Percentiles rank a stretch among this genome's conserved stretches.
Evolutionary conservation across 2,888 invertebrate species (phyloP).

Genomic region (Agrilus biguttatus): DNA sequence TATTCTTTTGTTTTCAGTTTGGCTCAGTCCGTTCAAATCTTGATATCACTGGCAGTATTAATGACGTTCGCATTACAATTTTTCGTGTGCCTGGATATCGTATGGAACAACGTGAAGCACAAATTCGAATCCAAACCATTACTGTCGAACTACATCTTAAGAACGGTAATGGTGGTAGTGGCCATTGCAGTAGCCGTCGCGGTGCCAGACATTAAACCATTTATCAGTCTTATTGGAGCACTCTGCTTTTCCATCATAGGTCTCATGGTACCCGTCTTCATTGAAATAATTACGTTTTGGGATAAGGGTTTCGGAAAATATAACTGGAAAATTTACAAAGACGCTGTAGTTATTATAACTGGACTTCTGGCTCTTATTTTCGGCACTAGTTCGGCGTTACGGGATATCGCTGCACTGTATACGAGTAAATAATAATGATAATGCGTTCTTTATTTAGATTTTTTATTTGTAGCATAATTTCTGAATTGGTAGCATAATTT

Average conservation of each 20-base stretch:
- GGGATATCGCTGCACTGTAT: conserved; percentile 39
- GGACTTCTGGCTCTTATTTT: conserved; percentile 70
- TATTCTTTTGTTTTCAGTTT: conserved; percentile 41
- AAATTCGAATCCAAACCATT: conserved; percentile 47
- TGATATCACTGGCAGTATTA: conserved; percentile 81
- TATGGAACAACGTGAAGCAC: conserved; percentile 71
- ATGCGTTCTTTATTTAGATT: not conserved
- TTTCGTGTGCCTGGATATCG: conserved; percentile 88
- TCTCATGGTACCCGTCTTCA: conserved; percentile 70
- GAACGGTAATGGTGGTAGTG: conserved; percentile 49
- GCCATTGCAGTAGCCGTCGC: conserved; percentile 67
- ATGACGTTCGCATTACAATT: conserved; percentile 94
- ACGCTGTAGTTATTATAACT: conserved; percentile 56
- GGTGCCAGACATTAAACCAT: conserved; percentile 77
- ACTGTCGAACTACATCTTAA: conserved; percentile 61
- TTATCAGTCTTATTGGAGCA: conserved; percentile 86
- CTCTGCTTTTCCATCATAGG: conserved; percentile 87
- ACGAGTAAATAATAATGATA: not conserved
- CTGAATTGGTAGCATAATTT: not conserved
- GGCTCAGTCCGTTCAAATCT: conserved; percentile 72
- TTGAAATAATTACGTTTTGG: conserved; percentile 79
- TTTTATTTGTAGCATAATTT: no score
- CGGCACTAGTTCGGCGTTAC: conserved; percentile 56
- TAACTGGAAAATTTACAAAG: conserved; percentile 66
- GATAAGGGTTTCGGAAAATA: conserved; percentile 61